phyloP scores from a whole-genome alignment of 2,888 invertebrate genomes.

The Pardosa pseudoannulata region DNA sequence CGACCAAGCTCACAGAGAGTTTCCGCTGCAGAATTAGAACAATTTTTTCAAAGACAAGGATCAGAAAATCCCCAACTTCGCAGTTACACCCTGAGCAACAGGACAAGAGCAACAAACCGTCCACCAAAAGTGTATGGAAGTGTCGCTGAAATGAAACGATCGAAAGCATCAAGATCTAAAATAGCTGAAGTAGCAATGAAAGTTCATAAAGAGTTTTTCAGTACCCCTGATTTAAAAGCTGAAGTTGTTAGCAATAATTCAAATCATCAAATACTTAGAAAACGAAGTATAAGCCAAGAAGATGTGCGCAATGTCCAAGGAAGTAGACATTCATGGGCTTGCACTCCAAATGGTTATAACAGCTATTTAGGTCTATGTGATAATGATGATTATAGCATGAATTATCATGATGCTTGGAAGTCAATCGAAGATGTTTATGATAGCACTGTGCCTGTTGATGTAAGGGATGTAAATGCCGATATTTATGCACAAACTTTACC shows the following conservation, averaged over 20 bases:
- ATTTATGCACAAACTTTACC: slow-evolving; percentile 74
- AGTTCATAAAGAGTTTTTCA: slow-evolving; percentile 89
- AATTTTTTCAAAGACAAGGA: slow-evolving; percentile 89
- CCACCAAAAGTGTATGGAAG: slow-evolving; percentile 72
- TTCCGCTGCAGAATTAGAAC: slow-evolving; percentile 93
- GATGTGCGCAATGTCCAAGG: slow-evolving; percentile 78
- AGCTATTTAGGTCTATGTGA: slow-evolving; percentile 55
- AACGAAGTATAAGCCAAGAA: slow-evolving; percentile 82
- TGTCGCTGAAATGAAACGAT: slow-evolving; percentile 83
- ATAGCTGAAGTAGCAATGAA: slow-evolving; percentile 46
- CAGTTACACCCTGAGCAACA: slow-evolving; percentile 48
- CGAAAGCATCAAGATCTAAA: slow-evolving; percentile 80
- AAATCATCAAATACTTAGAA: slow-evolving; percentile 20
- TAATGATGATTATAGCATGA: slow-evolving; percentile 73
- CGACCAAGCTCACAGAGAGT: slow-evolving; percentile 87
- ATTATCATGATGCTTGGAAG: slow-evolving; percentile 76
- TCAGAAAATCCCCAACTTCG: slow-evolving; percentile 30
- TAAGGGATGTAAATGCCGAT: slow-evolving; percentile 35
- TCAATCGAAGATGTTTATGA: slow-evolving; percentile 75
- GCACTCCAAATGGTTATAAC: slow-evolving; percentile 68
- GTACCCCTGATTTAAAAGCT: slow-evolving; percentile 92
- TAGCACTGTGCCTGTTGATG: slow-evolving; percentile 43
- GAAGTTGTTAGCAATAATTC: slow-evolving; percentile 29
- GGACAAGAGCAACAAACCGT: slow-evolving; percentile 76
- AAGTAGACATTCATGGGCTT: slow-evolving; percentile 76